These are phyloP conservation scores for Crotalus helleri DNA, from an alignment of 2,113 vertebrate genomes.

Conservation along the genomic window DNA sequence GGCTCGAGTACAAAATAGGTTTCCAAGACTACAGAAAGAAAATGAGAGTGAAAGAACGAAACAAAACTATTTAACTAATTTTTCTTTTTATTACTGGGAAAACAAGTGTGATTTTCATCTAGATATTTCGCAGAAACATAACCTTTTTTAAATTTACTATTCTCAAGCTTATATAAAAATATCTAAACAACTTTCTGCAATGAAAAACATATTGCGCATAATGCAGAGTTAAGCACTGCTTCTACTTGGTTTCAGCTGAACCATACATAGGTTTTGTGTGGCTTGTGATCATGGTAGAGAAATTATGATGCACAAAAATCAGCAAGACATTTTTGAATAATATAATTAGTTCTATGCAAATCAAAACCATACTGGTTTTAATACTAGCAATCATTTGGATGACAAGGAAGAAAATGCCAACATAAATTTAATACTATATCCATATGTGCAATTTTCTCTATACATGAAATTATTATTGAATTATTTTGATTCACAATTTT, in stretches of 20 bases:
- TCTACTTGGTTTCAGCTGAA: not conserved
- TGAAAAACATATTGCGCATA: not conserved
- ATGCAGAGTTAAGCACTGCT: not conserved
- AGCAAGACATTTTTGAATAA: not conserved
- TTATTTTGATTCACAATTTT: slow-evolving; percentile 17
- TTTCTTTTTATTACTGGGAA: slow-evolving; percentile 38
- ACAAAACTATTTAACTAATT: slow-evolving; percentile 20
- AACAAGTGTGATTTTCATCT: slow-evolving; percentile 46
- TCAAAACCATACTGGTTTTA: not conserved
- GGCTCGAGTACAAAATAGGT: slow-evolving; percentile 50
- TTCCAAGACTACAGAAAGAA: slow-evolving; percentile 52
- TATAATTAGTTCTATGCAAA: not conserved
- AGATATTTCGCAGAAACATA: slow-evolving; percentile 25
- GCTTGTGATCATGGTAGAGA: not conserved
- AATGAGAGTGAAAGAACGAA: slow-evolving; percentile 35
- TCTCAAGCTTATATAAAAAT: not conserved
- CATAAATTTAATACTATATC: slow-evolving; percentile 20
- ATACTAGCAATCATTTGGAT: not conserved
- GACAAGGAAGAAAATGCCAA: not conserved
- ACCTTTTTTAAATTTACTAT: accelerated
- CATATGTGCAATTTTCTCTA: slow-evolving; percentile 9
- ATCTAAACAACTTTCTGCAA: not conserved
- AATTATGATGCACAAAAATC: not conserved
- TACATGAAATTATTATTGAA: slow-evolving; percentile 21
- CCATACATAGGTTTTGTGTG: not conserved